phyloP scores from a whole-genome alignment of 2,888 invertebrate genomes.

The Dicranocentrus wangi region DNA sequence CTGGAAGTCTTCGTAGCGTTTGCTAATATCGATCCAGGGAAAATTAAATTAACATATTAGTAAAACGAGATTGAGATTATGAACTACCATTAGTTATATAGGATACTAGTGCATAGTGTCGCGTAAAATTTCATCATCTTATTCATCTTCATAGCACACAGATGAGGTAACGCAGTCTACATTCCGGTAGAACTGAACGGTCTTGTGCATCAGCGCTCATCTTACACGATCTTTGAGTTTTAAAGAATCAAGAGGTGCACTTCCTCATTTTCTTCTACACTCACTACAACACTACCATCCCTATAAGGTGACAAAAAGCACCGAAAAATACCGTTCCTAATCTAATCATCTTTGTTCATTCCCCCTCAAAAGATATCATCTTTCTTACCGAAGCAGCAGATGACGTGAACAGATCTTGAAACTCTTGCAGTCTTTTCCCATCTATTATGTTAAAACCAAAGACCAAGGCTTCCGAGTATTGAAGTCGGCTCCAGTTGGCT shows the following conservation, averaged over 20 bases:
- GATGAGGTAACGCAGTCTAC: too few species aligned
- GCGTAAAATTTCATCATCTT: too few species aligned
- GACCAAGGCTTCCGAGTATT: constrained; percentile 71
- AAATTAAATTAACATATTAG: too few species aligned
- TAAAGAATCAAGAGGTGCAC: too few species aligned
- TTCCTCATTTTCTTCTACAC: constrained; percentile 47
- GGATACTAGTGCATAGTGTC: too few species aligned
- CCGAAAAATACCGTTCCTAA: constrained; percentile 27
- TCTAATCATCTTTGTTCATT: constrained; percentile 25
- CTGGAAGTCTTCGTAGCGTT: constrained; percentile 37
- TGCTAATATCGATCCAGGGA: background rate
- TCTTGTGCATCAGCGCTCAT: too few species aligned
- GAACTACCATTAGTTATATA: too few species aligned
- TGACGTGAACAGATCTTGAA: constrained; percentile 61
- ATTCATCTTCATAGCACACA: too few species aligned
- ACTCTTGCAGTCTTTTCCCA: constrained; percentile 69
- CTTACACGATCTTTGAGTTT: too few species aligned
- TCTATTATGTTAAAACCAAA: constrained; percentile 72
- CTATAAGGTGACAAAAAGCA: constrained; percentile 63
- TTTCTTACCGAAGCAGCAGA: constrained; percentile 41
- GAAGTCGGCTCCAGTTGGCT: constrained; percentile 71
- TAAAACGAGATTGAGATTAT: too few species aligned
- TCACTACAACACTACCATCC: too few species aligned
- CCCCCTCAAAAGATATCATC: constrained; percentile 35
- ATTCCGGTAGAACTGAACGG: too few species aligned